A percentile compares a stretch with the other conserved stretches of the same genome.
phyloP scores from a whole-genome alignment of 2,888 invertebrate species.

The Opisthograptis luteolata region DNA sequence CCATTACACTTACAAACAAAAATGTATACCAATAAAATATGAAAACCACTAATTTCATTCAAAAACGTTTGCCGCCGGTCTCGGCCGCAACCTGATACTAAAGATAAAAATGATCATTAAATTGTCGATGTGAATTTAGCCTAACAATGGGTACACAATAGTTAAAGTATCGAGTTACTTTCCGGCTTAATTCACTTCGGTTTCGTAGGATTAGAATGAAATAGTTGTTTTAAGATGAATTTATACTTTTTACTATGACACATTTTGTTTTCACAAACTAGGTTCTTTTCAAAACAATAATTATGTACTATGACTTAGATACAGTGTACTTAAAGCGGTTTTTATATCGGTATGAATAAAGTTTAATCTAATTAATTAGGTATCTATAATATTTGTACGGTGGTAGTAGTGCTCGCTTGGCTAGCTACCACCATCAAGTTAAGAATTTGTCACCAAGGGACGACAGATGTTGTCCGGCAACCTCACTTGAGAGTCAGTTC shows the following conservation, averaged over 20 bases:
- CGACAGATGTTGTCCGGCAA: no score
- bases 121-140: constrained; percentile 65
- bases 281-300: background rate
- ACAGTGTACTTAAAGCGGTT: no score
- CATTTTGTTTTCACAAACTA: background rate
- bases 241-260: background rate
- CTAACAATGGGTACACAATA: constrained; percentile 57
- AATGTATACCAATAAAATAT: constrained; percentile 1
- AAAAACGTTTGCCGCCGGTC: constrained; percentile 47
- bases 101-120: constrained; percentile 59
- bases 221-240: constrained; percentile 3
- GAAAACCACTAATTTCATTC: constrained; percentile 39
- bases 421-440: no score
- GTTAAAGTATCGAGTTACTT: constrained; percentile 71
- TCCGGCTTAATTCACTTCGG: constrained; percentile 50
- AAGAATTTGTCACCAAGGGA: no score
- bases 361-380: no score
- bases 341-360: no score
- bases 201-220: constrained; percentile 27
- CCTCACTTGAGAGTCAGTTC: no score
- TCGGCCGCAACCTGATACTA: constrained; percentile 54
- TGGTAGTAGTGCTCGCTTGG: no score
- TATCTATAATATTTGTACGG: no score
- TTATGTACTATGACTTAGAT: no score
- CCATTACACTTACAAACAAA: background rate